phyloP scores from a whole-genome alignment of 2,113 vertebrate genomes.

The Raja brachyura region DNA sequence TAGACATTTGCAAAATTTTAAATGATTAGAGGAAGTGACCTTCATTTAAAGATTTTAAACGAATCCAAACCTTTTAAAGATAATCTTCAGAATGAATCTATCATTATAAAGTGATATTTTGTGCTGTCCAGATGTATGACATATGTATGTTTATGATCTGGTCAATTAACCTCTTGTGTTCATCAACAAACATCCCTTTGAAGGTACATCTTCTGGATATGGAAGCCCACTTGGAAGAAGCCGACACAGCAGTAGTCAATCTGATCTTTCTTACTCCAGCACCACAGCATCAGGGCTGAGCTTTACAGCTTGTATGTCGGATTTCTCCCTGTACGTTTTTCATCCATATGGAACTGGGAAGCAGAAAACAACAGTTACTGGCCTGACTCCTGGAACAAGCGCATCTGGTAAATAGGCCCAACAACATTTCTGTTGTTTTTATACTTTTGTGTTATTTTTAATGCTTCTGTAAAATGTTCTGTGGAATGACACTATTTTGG shows the following conservation, averaged over 20 bases:
- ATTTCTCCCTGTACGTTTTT: conserved; percentile 95
- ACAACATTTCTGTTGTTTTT: neutral
- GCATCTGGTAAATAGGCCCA: conserved; percentile 66
- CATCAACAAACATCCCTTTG: conserved; percentile 18
- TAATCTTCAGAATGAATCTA: neutral
- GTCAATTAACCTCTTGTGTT: neutral
- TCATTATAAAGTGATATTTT: neutral
- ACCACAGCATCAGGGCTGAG: conserved; percentile 88
- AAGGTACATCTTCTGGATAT: conserved; percentile 71
- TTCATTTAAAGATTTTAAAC: neutral
- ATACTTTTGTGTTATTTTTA: neutral
- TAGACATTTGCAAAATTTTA: neutral
- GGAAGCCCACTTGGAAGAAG: conserved; percentile 86
- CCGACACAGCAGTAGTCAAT: conserved; percentile 93
- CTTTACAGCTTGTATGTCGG: conserved; percentile 97
- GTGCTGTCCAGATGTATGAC: neutral
- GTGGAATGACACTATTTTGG: neutral
- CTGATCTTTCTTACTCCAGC: conserved; percentile 76
- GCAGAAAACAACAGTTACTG: conserved; percentile 82
- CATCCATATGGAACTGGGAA: conserved; percentile 96
- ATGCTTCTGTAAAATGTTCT: neutral
- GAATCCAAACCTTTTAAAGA: neutral
- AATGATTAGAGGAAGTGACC: neutral
- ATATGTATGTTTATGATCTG: neutral
- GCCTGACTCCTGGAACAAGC: conserved; percentile 73